These are phyloP conservation scores for Sialis fuliginosa DNA, from an alignment of 2,888 invertebrate genomes.

Conservation along the genomic window DNA sequence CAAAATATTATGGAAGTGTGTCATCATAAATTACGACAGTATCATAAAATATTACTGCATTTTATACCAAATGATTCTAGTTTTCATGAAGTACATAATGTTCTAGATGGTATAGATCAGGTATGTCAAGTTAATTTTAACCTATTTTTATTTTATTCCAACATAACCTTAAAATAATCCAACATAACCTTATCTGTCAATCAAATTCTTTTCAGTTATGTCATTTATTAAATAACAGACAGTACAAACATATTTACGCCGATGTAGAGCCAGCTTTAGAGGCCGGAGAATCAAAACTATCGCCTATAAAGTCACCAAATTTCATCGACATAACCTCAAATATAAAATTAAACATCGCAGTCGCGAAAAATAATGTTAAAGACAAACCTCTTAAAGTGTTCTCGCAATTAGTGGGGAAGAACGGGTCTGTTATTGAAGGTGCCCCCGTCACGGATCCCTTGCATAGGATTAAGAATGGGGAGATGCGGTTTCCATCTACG, in stretches of 20 bases:
- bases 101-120: conserved; percentile 30
- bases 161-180: too few species aligned
- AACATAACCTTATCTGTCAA: too few species aligned
- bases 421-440: conserved; percentile 16
- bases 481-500: not conserved
- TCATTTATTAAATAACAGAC: conserved; percentile 21
- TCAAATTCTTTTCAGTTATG: conserved; percentile 21
- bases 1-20: conserved; percentile 27
- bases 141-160: not conserved
- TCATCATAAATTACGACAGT: conserved; percentile 24
- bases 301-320: conserved; percentile 16
- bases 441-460: conserved; percentile 7
- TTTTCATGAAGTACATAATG: conserved; percentile 21
- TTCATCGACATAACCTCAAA: conserved; percentile 7
- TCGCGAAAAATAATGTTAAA: conserved; percentile 11
- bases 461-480: conserved; percentile 1
- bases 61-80: conserved; percentile 17
- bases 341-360: not conserved
- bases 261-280: conserved; percentile 35
- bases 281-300: conserved; percentile 27
- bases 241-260: conserved; percentile 26
- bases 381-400: conserved; percentile 30
- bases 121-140: conserved; percentile 7
- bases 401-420: conserved; percentile 23
- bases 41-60: conserved; percentile 23